phyloP scores from a whole-genome alignment of 2,888 invertebrate species.

The Noctua comes region DNA sequence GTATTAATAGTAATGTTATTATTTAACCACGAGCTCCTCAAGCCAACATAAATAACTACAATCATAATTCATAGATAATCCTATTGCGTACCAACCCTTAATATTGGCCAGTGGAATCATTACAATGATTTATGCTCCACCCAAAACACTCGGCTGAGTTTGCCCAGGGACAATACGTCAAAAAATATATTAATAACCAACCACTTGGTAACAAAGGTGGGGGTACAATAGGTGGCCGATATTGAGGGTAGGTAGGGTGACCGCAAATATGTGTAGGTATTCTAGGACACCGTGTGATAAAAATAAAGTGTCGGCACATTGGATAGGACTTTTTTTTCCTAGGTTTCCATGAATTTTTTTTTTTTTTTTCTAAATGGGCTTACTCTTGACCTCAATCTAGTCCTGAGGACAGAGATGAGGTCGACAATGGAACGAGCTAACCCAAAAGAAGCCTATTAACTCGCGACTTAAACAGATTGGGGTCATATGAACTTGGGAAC shows the following conservation, averaged over 20 bases:
- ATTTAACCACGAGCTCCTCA: neutral
- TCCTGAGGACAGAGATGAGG: too few species aligned
- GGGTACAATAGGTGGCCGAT: slow-evolving; percentile 74
- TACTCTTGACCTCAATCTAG: too few species aligned
- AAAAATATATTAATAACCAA: slow-evolving; percentile 73
- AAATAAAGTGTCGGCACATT: neutral
- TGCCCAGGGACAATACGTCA: slow-evolving; percentile 66
- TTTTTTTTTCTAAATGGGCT: too few species aligned
- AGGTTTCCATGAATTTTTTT: too few species aligned
- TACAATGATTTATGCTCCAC: slow-evolving; percentile 62
- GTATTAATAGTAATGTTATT: too few species aligned
- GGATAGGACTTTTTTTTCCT: neutral
- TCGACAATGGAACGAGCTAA: too few species aligned
- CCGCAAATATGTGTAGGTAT: neutral
- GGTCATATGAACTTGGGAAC: too few species aligned
- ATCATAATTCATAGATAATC: slow-evolving; percentile 66
- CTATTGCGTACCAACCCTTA: slow-evolving; percentile 48
- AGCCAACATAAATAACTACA: slow-evolving; percentile 51
- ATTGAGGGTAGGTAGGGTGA: slow-evolving; percentile 57
- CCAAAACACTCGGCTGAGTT: slow-evolving; percentile 59
- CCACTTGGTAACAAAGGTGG: slow-evolving; percentile 68
- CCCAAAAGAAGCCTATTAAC: too few species aligned
- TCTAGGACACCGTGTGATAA: neutral
- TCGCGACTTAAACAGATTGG: too few species aligned
- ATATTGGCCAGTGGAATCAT: slow-evolving; percentile 61